Conservation (phyloP, 2,113 vertebrate species). For the Ictalurus punctatus region DNA sequence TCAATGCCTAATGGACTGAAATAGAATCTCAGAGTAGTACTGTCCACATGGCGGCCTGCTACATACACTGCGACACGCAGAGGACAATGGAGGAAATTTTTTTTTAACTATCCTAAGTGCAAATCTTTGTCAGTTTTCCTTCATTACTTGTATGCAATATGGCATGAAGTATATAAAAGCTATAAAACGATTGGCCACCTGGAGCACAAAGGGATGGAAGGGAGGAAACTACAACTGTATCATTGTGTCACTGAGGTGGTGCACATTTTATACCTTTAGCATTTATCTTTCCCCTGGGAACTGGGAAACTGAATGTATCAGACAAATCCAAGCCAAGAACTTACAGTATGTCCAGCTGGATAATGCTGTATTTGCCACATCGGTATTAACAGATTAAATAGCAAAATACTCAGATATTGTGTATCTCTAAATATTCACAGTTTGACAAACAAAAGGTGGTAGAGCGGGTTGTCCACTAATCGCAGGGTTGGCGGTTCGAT, state of each 20-base stretch:
- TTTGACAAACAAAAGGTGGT: too few species aligned
- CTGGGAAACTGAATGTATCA: neutral
- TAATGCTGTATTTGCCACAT: neutral
- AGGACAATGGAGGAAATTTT: neutral
- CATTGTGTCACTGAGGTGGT: neutral
- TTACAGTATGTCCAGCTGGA: neutral
- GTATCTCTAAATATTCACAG: too few species aligned
- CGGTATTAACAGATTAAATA: too few species aligned
- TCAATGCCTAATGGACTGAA: neutral
- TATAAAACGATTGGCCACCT: neutral
- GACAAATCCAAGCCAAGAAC: neutral
- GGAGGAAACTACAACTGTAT: neutral
- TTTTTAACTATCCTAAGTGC: neutral
- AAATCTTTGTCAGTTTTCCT: neutral
- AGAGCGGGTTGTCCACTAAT: too few species aligned
- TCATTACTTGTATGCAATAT: neutral
- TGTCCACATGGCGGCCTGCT: neutral
- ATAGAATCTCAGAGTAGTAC: neutral
- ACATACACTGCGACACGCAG: neutral
- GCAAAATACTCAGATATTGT: too few species aligned
- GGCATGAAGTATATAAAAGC: neutral
- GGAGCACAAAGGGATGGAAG: neutral
- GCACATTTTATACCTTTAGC: neutral
- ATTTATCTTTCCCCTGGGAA: neutral
- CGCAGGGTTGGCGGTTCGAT: too few species aligned